These are phyloP conservation scores for Octonoba sinensis DNA, from an alignment of 2,888 invertebrate species.

Conservation along the genomic window DNA sequence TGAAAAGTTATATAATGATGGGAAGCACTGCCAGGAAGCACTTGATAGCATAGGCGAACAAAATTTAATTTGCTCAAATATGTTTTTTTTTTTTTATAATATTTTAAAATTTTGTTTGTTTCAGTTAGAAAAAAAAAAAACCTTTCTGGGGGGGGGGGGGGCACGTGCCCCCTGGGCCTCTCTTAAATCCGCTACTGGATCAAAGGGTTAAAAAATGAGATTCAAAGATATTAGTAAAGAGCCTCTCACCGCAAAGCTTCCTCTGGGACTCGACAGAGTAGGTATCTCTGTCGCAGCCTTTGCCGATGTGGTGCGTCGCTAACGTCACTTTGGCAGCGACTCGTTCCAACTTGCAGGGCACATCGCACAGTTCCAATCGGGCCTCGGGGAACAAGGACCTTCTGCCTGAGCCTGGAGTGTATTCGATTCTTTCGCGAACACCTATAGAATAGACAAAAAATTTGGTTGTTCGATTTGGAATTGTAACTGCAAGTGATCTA, in stretches of 20 bases:
- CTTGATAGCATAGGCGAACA: no score
- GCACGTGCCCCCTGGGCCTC: no score
- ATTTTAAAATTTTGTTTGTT: no score
- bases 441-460: constrained; percentile 25
- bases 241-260: constrained; percentile 81
- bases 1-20: no score
- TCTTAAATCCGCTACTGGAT: no score
- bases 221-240: no score
- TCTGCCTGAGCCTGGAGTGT: constrained; percentile 85
- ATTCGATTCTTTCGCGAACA: constrained; percentile 81
- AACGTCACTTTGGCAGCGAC: constrained; percentile 76
- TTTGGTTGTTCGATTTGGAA: background rate
- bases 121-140: no score
- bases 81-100: no score
- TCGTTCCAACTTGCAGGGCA: constrained; percentile 72
- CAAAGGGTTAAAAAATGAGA: no score
- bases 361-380: constrained; percentile 76
- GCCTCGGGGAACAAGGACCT: constrained; percentile 86
- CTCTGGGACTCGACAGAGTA: constrained; percentile 88
- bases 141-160: no score
- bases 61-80: no score
- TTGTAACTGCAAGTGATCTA: background rate
- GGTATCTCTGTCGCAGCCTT: constrained; percentile 96
- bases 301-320: constrained; percentile 88
- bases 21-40: no score